Percentiles rank a stretch among this genome's conserved stretches.
These are phyloP conservation scores for Varecia variegata DNA, from an alignment of 2,797 vertebrate genomes.

Conservation along the genomic window DNA sequence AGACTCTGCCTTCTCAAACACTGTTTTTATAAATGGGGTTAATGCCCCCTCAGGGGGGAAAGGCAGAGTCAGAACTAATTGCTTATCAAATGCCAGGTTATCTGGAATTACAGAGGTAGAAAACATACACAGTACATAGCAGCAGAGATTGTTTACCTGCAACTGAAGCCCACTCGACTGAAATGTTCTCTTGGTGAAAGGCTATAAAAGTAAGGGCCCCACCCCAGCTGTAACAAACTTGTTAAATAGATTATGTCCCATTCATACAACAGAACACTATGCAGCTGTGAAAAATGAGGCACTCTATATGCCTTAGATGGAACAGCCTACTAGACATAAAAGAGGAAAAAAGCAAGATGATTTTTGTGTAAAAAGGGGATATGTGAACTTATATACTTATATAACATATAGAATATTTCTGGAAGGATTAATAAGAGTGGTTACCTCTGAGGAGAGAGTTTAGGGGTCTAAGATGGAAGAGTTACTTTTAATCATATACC, in stretches of 20 bases:
- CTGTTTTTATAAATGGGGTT: not conserved
- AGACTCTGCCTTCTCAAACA: not conserved
- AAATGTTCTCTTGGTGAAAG: not conserved
- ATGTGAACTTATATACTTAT: not conserved
- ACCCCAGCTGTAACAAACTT: not conserved
- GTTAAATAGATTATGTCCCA: not conserved
- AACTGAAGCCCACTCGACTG: not conserved
- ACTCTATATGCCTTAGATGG: not conserved
- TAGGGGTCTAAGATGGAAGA: not conserved
- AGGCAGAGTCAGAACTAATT: not conserved
- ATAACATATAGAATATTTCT: not conserved
- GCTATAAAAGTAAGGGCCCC: not conserved
- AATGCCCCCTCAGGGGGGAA: not conserved
- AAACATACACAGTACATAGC: not conserved
- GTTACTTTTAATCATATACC: not conserved
- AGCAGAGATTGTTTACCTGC: not conserved
- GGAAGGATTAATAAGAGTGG: not conserved
- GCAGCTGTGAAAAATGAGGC: not conserved
- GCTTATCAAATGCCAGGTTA: not conserved
- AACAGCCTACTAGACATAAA: not conserved
- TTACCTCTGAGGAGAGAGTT: not conserved
- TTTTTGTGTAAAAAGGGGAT: not conserved
- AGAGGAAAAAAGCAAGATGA: not conserved
- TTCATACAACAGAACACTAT: not conserved
- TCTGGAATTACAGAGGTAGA: not conserved